phyloP scores from a whole-genome alignment of 1,140 invertebrate genomes.

The Pseudomyrmex pallidus region DNA sequence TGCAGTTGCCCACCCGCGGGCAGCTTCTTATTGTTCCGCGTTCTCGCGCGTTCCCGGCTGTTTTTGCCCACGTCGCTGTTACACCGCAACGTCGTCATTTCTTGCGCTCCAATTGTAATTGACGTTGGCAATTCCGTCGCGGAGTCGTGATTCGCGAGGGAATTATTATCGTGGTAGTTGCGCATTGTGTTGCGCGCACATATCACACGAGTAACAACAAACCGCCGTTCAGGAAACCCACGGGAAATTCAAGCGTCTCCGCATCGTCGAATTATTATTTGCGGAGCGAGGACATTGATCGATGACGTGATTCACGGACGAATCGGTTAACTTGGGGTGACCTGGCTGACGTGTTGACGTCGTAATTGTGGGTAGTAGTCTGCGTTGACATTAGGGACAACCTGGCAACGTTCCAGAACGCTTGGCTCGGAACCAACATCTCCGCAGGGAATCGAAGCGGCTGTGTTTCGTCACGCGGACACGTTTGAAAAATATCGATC shows the following conservation, averaged over 20 bases:
- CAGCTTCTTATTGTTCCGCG: conserved; percentile 60
- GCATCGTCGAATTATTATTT: conserved; percentile 29
- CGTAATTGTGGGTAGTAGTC: not conserved
- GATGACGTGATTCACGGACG: conserved; percentile 7
- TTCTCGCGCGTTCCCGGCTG: conserved; percentile 13
- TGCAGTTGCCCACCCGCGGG: not conserved
- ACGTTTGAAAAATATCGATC: too few species aligned
- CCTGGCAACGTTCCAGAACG: conserved; percentile 12
- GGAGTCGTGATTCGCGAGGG: conserved; percentile 4
- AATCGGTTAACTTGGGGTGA: not conserved
- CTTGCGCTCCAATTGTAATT: conserved; percentile 9
- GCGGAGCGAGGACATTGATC: conserved; percentile 22
- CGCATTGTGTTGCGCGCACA: not conserved
- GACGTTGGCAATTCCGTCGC: not conserved
- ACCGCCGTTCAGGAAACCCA: not conserved
- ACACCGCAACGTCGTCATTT: conserved; percentile 38
- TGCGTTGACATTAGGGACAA: not conserved
- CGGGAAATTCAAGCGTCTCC: not conserved
- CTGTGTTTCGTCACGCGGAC: not conserved
- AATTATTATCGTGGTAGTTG: conserved; percentile 55
- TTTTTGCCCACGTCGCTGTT: conserved; percentile 45
- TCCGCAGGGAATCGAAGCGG: not conserved
- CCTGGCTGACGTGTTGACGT: not conserved
- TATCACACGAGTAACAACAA: not conserved
- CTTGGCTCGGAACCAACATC: not conserved